Evolutionary conservation across 2,113 vertebrate genomes (phyloP).

Genomic region (Brachyistius frenatus): DNA sequence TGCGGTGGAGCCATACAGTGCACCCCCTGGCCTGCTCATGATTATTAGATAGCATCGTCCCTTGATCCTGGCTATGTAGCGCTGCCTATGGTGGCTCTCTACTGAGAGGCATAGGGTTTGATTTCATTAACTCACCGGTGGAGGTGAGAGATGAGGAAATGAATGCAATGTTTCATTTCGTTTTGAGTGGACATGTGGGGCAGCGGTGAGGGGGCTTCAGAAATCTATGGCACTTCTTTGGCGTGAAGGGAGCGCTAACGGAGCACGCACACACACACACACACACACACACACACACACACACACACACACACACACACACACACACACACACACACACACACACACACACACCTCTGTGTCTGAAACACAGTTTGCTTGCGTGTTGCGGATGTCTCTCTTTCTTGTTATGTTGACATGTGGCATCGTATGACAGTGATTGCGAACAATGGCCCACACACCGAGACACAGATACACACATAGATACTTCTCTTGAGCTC

Average conservation of each 20-base stretch:
- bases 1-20: conserved; percentile 72
- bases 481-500: conserved; percentile 12
- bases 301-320: neutral
- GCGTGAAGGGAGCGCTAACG: conserved; percentile 43
- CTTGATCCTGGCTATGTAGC: conserved; percentile 62
- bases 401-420: conserved; percentile 76
- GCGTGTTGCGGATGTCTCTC: conserved; percentile 35
- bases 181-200: conserved; percentile 75
- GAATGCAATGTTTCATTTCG: conserved; percentile 78
- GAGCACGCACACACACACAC: conserved; percentile 15
- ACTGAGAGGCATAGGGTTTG: conserved; percentile 71
- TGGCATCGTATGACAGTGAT: conserved; percentile 68
- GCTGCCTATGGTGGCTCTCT: conserved; percentile 77
- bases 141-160: conserved; percentile 73
- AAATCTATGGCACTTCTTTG: conserved; percentile 60
- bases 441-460: conserved; percentile 58
- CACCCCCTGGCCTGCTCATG: conserved; percentile 76
- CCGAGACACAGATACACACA: conserved; percentile 52
- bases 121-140: conserved; percentile 79
- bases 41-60: conserved; percentile 80
- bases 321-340: neutral
- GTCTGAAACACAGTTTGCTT: conserved; percentile 29
- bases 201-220: conserved; percentile 28
- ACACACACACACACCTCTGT: neutral
- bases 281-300: too few relatives aligned